Percentiles rank a stretch among this genome's conserved stretches.
Evolutionary conservation across 2,113 vertebrate genomes (phyloP).

Genomic region (Python bivittatus): DNA sequence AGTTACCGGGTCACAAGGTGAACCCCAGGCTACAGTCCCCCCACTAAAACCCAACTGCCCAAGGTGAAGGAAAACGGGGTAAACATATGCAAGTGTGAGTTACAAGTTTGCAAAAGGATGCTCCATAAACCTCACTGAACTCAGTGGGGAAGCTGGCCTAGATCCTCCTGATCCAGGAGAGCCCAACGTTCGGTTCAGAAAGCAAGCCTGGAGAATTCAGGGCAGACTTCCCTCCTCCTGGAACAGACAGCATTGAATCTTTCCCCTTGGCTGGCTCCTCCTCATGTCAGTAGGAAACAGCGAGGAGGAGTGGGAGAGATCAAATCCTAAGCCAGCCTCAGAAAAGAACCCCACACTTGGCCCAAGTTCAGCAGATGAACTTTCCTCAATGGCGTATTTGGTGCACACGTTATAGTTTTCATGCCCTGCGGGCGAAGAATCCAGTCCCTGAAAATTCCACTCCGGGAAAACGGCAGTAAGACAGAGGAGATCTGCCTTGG

Average conservation of each 20-base stretch:
- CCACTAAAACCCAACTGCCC: no score
- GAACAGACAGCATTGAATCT: neutral
- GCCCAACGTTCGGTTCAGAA: neutral
- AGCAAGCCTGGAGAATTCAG: neutral
- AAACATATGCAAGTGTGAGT: no score
- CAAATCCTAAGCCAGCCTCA: neutral
- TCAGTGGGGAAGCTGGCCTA: no score
- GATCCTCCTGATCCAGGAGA: neutral
- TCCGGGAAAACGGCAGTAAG: constrained; percentile 39
- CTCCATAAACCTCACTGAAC: no score
- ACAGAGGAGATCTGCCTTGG: constrained; percentile 48
- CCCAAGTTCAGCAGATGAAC: rapidly evolving
- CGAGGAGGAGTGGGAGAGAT: no score
- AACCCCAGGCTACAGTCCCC: no score
- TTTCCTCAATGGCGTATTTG: neutral
- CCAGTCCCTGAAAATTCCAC: neutral
- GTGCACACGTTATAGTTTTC: constrained; percentile 2
- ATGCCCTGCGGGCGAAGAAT: constrained; percentile 2
- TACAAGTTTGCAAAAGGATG: no score
- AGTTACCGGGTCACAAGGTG: no score
- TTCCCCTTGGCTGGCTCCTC: no score
- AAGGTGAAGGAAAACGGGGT: no score
- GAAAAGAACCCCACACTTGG: neutral
- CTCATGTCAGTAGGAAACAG: no score
- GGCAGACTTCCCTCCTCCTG: neutral